Base-by-base conservation (phyloP, 2,797 vertebrate genomes). In the Orestias chungarensis region DNA sequence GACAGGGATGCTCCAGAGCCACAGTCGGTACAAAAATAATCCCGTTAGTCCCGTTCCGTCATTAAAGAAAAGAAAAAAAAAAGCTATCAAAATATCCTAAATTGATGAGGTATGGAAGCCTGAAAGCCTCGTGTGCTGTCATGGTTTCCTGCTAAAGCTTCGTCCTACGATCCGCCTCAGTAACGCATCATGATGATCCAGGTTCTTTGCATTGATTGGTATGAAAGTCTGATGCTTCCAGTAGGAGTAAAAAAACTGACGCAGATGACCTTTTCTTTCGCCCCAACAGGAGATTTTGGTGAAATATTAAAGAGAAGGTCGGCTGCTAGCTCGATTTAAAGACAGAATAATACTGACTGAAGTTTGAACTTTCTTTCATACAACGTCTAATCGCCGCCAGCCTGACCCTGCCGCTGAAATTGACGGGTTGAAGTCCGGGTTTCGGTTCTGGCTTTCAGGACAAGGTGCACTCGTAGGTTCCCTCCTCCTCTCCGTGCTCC, bases 401-500 rank as follows among this genome's bases (percentile, higher is more conserved):
- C 57, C 52, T 27, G 71, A 64, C 29, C 27, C 49, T 27, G 49
- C 49, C 4, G 49, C 50, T 64, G 33, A 42, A 15, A 75, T 66
- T 86, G 81, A 82, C 66, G 73, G 82, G 69, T 82, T 43, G n/a
- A 65, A 75, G 82, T 57, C 85, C 66, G 66, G 35, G 71, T 57
- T 62, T 80, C 57, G 65, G 59, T n/a, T 29, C 55, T 8, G 49
- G 43, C 17, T 35, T 84, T 97, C 95, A 99, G 76, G 97, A 99
- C 86, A 99, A 90, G 61, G 92, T 93, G 88, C 98, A 99, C 93
- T 99, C 97, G 0, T 98, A 99, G 71, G 93, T 87, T 27, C 96
- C 96, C 78, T 98, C 97, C 35, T 96, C 96, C 23, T 95, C 93
- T 2, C 83, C 86, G 78, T 89, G 92, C 76, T 96, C 95, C 65